Conservation (phyloP, 2,888 invertebrate species). For the Alloplasta piceator region DNA sequence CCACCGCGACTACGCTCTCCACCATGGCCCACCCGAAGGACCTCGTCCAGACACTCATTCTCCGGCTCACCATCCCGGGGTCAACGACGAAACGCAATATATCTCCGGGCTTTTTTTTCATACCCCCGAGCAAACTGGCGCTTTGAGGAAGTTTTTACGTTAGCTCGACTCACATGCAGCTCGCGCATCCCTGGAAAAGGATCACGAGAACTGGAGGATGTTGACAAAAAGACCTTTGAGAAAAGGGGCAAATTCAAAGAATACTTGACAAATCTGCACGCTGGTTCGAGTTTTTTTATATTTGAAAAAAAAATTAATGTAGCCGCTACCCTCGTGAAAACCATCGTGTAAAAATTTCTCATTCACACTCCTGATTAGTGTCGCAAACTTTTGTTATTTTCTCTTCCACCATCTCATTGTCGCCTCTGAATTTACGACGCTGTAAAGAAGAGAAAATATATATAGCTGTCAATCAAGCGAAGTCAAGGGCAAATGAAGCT, state of each 20-base stretch:
- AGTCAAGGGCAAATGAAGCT: slow-evolving; percentile 50
- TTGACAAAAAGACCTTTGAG: too few relatives aligned
- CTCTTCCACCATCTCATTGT: background rate
- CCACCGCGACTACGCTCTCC: slow-evolving; percentile 57
- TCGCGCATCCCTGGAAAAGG: background rate
- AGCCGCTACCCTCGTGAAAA: background rate
- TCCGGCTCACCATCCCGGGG: slow-evolving; percentile 52
- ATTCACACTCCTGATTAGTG: background rate
- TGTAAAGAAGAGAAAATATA: slow-evolving; percentile 36
- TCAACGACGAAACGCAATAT: slow-evolving; percentile 56
- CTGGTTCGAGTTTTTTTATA: too few relatives aligned
- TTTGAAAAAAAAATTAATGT: background rate
- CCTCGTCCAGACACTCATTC: slow-evolving; percentile 49
- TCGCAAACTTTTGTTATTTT: slow-evolving; percentile 1
- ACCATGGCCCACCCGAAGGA: slow-evolving; percentile 46
- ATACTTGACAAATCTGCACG: too few relatives aligned
- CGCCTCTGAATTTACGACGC: slow-evolving; percentile 21
- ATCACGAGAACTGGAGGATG: too few relatives aligned
- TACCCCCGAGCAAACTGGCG: slow-evolving; percentile 38
- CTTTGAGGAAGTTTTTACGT: slow-evolving; percentile 36
- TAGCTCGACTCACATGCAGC: slow-evolving; percentile 7
- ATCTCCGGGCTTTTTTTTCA: slow-evolving; percentile 47
- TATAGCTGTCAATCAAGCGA: slow-evolving; percentile 42
- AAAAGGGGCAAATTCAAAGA: too few relatives aligned
- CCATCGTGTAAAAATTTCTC: slow-evolving; percentile 9